Evolutionary conservation across 1,140 invertebrate species (phyloP).

Genomic region (Cydia pomonella): DNA sequence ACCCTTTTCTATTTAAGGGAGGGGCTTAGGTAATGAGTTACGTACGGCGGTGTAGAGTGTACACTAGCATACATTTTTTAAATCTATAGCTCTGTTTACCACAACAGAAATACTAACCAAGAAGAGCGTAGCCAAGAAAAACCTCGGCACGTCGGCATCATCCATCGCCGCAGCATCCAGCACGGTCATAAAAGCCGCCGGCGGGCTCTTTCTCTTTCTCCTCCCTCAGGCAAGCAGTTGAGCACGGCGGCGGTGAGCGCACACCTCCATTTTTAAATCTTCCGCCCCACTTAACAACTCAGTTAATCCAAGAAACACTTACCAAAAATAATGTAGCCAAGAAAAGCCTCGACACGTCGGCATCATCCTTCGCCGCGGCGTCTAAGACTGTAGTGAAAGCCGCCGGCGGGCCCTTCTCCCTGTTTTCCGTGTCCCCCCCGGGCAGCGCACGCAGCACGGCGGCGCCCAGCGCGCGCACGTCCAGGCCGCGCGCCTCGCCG

Average conservation of each 20-base stretch:
- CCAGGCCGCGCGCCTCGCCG: conserved; percentile 39
- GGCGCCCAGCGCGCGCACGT: conserved; percentile 46
- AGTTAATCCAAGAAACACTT: too few relatives aligned
- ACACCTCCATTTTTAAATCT: too few relatives aligned
- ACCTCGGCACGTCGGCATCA: conserved; percentile 46
- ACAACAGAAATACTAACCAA: conserved; percentile 43
- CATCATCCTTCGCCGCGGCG: conserved; percentile 34
- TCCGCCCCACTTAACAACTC: too few relatives aligned
- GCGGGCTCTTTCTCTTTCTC: not conserved
- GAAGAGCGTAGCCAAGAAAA: conserved; percentile 60
- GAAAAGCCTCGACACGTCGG: conserved; percentile 51
- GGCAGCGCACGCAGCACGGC: conserved; percentile 42
- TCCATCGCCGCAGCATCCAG: conserved; percentile 38
- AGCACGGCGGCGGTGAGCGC: conserved; percentile 42
- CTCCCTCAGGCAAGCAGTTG: conserved; percentile 37
- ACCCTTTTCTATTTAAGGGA: too few relatives aligned
- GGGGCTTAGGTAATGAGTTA: too few relatives aligned
- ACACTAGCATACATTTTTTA: too few relatives aligned
- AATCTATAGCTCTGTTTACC: too few relatives aligned
- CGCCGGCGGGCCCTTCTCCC: conserved; percentile 9
- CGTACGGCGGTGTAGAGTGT: too few relatives aligned
- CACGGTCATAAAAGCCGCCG: conserved; percentile 39
- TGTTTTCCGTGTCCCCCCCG: not conserved
- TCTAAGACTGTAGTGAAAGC: conserved; percentile 41
- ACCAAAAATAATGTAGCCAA: too few relatives aligned